A percentile compares a stretch with the other conserved stretches of the same genome.
These are phyloP conservation scores for Gambelia wislizenii DNA, from an alignment of 2,797 vertebrate genomes.

Conservation along the genomic window DNA sequence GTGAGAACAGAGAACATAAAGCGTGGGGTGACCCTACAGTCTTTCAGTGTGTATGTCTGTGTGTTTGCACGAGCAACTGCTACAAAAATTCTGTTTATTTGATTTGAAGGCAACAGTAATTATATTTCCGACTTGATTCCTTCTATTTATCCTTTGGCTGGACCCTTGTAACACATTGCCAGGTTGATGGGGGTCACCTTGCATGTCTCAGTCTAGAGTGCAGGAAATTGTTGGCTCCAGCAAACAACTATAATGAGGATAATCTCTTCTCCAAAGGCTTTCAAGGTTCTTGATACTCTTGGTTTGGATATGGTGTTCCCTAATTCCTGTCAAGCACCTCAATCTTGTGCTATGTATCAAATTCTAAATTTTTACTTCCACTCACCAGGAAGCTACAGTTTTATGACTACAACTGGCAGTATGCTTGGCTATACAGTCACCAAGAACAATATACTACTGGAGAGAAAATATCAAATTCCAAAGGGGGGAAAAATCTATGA, in stretches of 20 bases:
- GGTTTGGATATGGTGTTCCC: conserved; percentile 45
- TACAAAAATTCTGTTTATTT: conserved; percentile 61
- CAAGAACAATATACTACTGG: conserved; percentile 38
- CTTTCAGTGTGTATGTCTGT: neutral
- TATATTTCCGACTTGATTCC: conserved; percentile 38
- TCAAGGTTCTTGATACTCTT: conserved; percentile 54
- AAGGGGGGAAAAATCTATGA: conserved; percentile 39
- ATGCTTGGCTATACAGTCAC: conserved; percentile 12
- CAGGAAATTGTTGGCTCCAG: conserved; percentile 49
- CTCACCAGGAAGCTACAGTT: conserved; percentile 49
- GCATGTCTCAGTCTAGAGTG: conserved; percentile 16
- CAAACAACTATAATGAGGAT: conserved; percentile 37
- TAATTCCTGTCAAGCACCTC: conserved; percentile 43
- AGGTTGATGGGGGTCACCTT: conserved; percentile 26
- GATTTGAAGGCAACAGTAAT: conserved; percentile 54
- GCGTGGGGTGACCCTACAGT: neutral
- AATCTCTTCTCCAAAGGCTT: conserved; percentile 47
- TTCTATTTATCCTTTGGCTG: conserved; percentile 57
- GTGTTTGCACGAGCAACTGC: conserved; percentile 43
- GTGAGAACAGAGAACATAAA: neutral
- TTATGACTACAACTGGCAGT: conserved; percentile 48
- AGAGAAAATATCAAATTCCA: conserved; percentile 22
- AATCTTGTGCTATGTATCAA: conserved; percentile 48
- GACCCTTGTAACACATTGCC: conserved; percentile 40
- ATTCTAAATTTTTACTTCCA: conserved; percentile 64